A percentile compares a stretch with the other conserved stretches of the same genome.
Conservation (phyloP, 2,888 invertebrate species). For the Thymelicus lineola region DNA sequence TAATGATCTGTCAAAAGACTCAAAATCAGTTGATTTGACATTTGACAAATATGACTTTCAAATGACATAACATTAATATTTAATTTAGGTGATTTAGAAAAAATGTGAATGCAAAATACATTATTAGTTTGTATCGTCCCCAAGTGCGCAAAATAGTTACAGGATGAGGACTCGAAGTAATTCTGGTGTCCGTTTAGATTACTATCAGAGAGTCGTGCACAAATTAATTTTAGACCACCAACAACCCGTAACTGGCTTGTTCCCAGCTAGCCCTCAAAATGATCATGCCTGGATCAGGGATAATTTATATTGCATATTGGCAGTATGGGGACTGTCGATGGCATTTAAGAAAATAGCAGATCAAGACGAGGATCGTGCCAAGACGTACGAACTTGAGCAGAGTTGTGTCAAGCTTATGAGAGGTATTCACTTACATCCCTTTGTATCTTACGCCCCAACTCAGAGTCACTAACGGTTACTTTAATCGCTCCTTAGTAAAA, state of each 20-base stretch:
- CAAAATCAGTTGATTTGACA: neutral
- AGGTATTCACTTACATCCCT: conserved; percentile 65
- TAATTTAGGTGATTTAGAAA: conserved; percentile 29
- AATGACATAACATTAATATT: conserved; percentile 59
- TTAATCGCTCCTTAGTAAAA: too few species aligned
- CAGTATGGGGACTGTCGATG: conserved; percentile 99
- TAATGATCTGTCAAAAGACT: too few species aligned
- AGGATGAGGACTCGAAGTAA: conserved; percentile 94
- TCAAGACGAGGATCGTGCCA: conserved; percentile 98
- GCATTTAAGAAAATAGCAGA: conserved; percentile 99
- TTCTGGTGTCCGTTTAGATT: conserved; percentile 97
- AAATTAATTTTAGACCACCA: conserved; percentile 97
- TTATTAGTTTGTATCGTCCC: conserved; percentile 23
- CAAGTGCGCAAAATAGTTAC: conserved; percentile 40
- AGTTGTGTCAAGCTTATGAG: conserved; percentile 95
- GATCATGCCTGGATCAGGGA: conserved; percentile 99
- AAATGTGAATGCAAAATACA: conserved; percentile 35
- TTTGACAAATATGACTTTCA: conserved; percentile 70
- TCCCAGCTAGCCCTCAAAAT: conserved; percentile 94
- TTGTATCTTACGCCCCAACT: too few species aligned
- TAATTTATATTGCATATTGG: conserved; percentile 98
- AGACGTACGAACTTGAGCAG: conserved; percentile 98
- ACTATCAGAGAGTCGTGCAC: conserved; percentile 97
- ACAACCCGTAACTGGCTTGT: conserved; percentile 98
- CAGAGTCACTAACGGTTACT: too few species aligned